These are phyloP conservation scores for Drosophila pectinifera DNA, from an alignment of 1,140 invertebrate genomes.

Conservation along the genomic window DNA sequence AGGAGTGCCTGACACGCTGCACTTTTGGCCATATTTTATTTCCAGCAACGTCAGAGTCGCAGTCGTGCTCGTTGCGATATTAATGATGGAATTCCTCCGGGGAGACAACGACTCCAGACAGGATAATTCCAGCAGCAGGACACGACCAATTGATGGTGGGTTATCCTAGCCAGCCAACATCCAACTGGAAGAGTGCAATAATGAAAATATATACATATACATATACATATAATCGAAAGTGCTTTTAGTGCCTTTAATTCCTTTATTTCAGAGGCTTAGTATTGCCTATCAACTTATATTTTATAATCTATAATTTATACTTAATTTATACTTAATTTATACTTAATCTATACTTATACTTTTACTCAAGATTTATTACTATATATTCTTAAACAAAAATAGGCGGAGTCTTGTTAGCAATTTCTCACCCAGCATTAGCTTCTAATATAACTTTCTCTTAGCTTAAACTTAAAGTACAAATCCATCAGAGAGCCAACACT, in stretches of 20 bases:
- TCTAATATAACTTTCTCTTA: too few species aligned
- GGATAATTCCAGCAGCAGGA: slow-evolving; percentile 25
- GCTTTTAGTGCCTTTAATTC: too few species aligned
- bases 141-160: slow-evolving; percentile 37
- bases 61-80: slow-evolving; percentile 46
- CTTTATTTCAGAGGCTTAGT: too few species aligned
- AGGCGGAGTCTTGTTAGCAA: too few species aligned
- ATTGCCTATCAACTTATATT: too few species aligned
- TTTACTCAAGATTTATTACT: too few species aligned
- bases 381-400: too few species aligned
- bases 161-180: slow-evolving; percentile 12
- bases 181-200: not conserved
- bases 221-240: not conserved
- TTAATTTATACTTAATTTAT: too few species aligned
- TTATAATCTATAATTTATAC: too few species aligned
- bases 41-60: slow-evolving; percentile 27
- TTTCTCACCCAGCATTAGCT: too few species aligned
- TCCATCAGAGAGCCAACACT: not conserved
- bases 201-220: slow-evolving; percentile 5
- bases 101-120: slow-evolving; percentile 26
- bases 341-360: too few species aligned
- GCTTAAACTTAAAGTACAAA: too few species aligned
- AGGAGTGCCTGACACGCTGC: slow-evolving; percentile 56
- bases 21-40: slow-evolving; percentile 73
- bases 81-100: slow-evolving; percentile 52